Conservation (phyloP, 2,113 vertebrate species). For the Dromas ardeola region DNA sequence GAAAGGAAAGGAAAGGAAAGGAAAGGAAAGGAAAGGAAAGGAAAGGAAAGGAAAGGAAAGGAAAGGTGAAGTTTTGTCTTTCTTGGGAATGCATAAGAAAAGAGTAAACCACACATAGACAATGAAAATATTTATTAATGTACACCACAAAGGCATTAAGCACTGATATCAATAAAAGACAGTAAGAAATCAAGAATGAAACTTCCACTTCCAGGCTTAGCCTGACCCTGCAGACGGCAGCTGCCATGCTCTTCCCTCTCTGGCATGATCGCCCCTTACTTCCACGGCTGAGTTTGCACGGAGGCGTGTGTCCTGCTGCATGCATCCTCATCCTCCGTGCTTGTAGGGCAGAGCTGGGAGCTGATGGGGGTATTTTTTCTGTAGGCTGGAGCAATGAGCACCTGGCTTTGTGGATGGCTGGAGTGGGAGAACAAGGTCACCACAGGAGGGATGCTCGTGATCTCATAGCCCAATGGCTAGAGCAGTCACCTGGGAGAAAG, state of each 20-base stretch:
- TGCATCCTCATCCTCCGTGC: accelerated
- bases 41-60: no score
- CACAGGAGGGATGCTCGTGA: background rate
- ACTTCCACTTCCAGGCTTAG: background rate
- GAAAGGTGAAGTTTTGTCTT: background rate
- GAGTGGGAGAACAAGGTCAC: background rate
- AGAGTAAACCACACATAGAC: background rate
- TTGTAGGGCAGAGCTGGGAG: background rate
- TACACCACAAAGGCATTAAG: background rate
- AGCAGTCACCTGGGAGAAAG: background rate
- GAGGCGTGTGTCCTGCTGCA: background rate
- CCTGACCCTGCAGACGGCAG: accelerated
- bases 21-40: no score
- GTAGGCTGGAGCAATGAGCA: background rate
- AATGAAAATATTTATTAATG: background rate
- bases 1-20: background rate
- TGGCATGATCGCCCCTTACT: accelerated
- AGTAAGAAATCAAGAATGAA: background rate
- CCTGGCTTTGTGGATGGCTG: background rate
- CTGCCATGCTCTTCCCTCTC: background rate
- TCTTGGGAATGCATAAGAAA: background rate
- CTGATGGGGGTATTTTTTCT: background rate
- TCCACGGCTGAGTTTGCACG: accelerated
- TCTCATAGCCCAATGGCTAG: background rate
- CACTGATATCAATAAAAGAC: background rate